Conservation (phyloP, 2,888 invertebrate species). For the Drepana falcataria region DNA sequence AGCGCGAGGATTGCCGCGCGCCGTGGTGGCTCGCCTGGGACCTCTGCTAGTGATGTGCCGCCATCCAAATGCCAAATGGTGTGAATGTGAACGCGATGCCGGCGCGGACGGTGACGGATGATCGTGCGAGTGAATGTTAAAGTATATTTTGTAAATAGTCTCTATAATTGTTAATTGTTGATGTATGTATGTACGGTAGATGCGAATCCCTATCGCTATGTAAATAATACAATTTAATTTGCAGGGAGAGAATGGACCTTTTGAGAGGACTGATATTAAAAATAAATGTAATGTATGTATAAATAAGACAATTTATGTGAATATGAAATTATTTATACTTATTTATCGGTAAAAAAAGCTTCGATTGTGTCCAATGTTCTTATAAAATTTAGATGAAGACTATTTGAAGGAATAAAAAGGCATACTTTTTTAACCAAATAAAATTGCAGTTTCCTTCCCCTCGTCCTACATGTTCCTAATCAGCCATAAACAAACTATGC, state of each 20-base stretch:
- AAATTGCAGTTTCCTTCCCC: slow-evolving; percentile 43
- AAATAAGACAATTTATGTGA: slow-evolving; percentile 78
- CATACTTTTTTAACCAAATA: slow-evolving; percentile 79
- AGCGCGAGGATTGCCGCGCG: slow-evolving; percentile 77
- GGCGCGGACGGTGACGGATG: slow-evolving; percentile 60
- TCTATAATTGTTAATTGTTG: slow-evolving; percentile 79
- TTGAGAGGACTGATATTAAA: slow-evolving; percentile 79
- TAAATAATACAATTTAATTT: slow-evolving; percentile 77
- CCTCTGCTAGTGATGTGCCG: slow-evolving; percentile 70
- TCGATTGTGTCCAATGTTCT: slow-evolving; percentile 79
- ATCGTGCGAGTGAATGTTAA: slow-evolving; percentile 51
- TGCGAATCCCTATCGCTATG: slow-evolving; percentile 78
- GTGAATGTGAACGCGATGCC: slow-evolving; percentile 57
- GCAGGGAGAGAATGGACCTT: slow-evolving; percentile 79
- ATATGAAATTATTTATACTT: slow-evolving; percentile 80
- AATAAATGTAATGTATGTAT: slow-evolving; percentile 78
- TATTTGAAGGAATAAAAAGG: slow-evolving; percentile 79
- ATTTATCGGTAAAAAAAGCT: slow-evolving; percentile 78
- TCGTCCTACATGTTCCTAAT: slow-evolving; percentile 1
- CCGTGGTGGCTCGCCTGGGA: slow-evolving; percentile 73
- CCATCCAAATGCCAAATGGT: slow-evolving; percentile 76
- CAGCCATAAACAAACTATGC: not conserved
- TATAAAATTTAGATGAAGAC: slow-evolving; percentile 79
- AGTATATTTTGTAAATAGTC: slow-evolving; percentile 78
- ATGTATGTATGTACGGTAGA: slow-evolving; percentile 78